Base-by-base conservation (phyloP, 2,797 vertebrate genomes). In the Cuniculus paca region DNA sequence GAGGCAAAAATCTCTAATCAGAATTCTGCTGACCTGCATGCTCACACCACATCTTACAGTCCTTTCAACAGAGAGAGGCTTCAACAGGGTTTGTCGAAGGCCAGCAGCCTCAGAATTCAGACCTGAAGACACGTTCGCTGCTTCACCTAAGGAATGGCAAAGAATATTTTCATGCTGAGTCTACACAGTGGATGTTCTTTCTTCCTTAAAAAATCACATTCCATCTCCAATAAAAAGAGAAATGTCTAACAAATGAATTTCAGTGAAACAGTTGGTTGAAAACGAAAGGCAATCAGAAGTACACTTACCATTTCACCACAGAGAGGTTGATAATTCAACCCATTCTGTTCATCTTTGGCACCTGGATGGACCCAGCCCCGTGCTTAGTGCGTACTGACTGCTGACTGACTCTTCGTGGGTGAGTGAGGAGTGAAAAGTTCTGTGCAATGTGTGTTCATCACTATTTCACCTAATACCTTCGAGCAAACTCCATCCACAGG, bases 171-270 rank as follows among this genome's bases (percentile, higher is more conserved):
- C 63, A 96, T 84, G 82, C 22, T 13, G 60, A 85, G 16, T 52
- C 60, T 72, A 34, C n/a, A 54, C 0, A 1, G 26, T 10, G 10
- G 56, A 63, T 93, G 52, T 82, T 82, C 78, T 79, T 82, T 84
- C 96, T 86, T 72, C 31, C 90, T 61, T 48, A 68, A 94, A 86
- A 97, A 84, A 90, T 68, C 80, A 39, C 42, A 74, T 26, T 94
- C 91, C 93, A 34, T 17, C 22, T 93, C 91, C 42, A 34, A 19
- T 58, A 42, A 52, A 52, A 92, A 48, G 88, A 39, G 52, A 95
- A 90, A 90, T 61, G 42, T 79, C 92, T 94, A 45, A 90, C 96
- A 92, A 63, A 93, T 81, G 65, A 85, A 95, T 86, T 88, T 84
- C 85, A 86, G 26, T 83, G 78, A 95, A 77, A 95, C 48, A 92